These are phyloP conservation scores for Cinclus cinclus DNA, from an alignment of 2,113 vertebrate genomes.

Conservation along the genomic window DNA sequence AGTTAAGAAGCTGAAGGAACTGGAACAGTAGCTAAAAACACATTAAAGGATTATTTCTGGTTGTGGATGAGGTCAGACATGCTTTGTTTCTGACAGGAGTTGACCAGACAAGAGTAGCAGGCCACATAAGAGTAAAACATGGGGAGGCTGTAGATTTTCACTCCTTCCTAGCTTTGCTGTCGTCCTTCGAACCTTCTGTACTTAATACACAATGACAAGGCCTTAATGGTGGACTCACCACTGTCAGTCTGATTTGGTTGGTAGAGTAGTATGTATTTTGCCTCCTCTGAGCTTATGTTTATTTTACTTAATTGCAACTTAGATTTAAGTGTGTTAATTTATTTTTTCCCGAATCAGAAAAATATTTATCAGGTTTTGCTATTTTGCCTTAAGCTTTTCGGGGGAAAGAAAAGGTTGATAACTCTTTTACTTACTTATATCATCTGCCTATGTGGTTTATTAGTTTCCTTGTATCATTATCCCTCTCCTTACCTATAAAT, in stretches of 20 bases:
- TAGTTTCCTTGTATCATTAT: not conserved
- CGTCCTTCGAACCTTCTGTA: not conserved
- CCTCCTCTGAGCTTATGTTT: not conserved
- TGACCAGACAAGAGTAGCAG: not conserved
- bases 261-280: not conserved
- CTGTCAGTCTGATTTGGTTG: not conserved
- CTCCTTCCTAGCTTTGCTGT: not conserved
- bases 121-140: not conserved
- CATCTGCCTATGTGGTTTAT: not conserved
- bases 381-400: not conserved
- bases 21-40: constrained; percentile 30
- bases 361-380: not conserved
- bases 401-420: not conserved
- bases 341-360: constrained; percentile 16
- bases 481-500: not conserved
- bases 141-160: not conserved
- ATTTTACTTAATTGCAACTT: constrained; percentile 8
- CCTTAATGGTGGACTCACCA: not conserved
- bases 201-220: not conserved
- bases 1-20: constrained; percentile 11
- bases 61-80: constrained; percentile 46
- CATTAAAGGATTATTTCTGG: constrained; percentile 50
- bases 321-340: not conserved
- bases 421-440: not conserved
- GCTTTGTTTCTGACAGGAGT: not conserved